A percentile compares a stretch with the other conserved stretches of the same genome.
These are phyloP conservation scores for Lasioglossum oenotherae DNA, from an alignment of 2,888 invertebrate species.

Conservation along the genomic window DNA sequence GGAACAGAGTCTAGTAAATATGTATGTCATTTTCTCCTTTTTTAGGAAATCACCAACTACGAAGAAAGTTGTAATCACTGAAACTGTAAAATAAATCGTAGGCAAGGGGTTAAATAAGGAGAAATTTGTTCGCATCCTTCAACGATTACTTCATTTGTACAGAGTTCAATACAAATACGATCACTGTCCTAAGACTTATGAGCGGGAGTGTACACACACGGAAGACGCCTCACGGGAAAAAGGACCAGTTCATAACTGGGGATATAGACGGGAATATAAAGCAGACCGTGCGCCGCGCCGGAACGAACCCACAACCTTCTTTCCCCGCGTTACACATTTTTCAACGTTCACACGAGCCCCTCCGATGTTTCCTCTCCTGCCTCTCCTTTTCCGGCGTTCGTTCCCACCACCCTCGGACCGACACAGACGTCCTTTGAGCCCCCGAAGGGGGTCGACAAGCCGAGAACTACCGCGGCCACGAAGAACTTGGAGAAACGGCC, in stretches of 20 bases:
- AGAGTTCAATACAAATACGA: too few relatives aligned
- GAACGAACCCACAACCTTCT: conserved; percentile 60
- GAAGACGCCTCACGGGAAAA: conserved; percentile 40
- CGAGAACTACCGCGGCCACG: conserved; percentile 15
- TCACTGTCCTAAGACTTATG: too few relatives aligned
- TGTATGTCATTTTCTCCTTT: too few relatives aligned
- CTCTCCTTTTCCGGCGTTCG: background rate
- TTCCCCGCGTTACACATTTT: conserved; percentile 40
- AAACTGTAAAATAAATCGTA: too few relatives aligned
- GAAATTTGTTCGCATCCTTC: too few relatives aligned
- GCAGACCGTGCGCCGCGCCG: conserved; percentile 27
- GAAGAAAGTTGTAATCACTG: too few relatives aligned
- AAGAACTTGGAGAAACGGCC: conserved; percentile 34
- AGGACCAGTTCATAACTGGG: conserved; percentile 57
- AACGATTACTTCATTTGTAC: too few relatives aligned
- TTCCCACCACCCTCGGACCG: background rate
- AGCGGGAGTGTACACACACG: conserved; percentile 23
- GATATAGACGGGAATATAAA: conserved; percentile 66
- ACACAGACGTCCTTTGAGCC: conserved; percentile 3
- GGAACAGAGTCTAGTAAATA: too few relatives aligned
- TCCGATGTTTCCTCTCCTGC: background rate
- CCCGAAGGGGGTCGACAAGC: background rate
- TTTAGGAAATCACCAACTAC: too few relatives aligned
- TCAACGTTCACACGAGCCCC: conserved; percentile 4
- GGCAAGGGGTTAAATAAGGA: too few relatives aligned